Conservation (phyloP, 1,140 invertebrate genomes). For the Drosophila albomicans region DNA sequence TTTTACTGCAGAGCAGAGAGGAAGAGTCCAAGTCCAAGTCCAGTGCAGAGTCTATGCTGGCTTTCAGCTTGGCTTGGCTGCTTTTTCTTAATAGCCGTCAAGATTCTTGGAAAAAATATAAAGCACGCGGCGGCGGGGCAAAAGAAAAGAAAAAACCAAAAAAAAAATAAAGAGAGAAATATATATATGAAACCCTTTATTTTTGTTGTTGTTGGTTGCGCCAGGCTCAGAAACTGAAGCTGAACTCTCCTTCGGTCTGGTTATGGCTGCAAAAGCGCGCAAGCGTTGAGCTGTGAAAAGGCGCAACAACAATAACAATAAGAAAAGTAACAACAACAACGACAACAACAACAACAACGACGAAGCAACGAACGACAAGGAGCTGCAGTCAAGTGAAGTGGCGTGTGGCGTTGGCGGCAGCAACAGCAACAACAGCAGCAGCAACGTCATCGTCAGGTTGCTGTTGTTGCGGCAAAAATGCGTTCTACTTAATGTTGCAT, state of each 20-base stretch:
- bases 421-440: slow-evolving; percentile 2
- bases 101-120: slow-evolving; percentile 76
- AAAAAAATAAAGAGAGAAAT: neutral
- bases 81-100: slow-evolving; percentile 76
- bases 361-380: slow-evolving; percentile 28
- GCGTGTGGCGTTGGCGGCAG: slow-evolving; percentile 68
- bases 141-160: neutral
- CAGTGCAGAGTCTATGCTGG: neutral
- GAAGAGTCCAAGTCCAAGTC: neutral
- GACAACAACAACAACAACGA: slow-evolving; percentile 20
- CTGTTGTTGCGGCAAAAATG: slow-evolving; percentile 67
- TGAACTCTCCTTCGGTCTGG: slow-evolving; percentile 10
- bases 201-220: slow-evolving; percentile 4
- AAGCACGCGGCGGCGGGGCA: slow-evolving; percentile 57
- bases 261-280: slow-evolving; percentile 55
- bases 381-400: slow-evolving; percentile 77
- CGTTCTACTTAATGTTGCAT: slow-evolving; percentile 83
- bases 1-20: slow-evolving; percentile 48
- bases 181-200: slow-evolving; percentile 48
- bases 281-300: slow-evolving; percentile 83
- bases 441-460: slow-evolving; percentile 63
- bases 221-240: slow-evolving; percentile 30
- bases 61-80: slow-evolving; percentile 44
- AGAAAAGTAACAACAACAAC: slow-evolving; percentile 25
- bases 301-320: slow-evolving; percentile 54